These are phyloP conservation scores for Gambelia wislizenii DNA, from an alignment of 2,797 vertebrate genomes.

Conservation along the genomic window DNA sequence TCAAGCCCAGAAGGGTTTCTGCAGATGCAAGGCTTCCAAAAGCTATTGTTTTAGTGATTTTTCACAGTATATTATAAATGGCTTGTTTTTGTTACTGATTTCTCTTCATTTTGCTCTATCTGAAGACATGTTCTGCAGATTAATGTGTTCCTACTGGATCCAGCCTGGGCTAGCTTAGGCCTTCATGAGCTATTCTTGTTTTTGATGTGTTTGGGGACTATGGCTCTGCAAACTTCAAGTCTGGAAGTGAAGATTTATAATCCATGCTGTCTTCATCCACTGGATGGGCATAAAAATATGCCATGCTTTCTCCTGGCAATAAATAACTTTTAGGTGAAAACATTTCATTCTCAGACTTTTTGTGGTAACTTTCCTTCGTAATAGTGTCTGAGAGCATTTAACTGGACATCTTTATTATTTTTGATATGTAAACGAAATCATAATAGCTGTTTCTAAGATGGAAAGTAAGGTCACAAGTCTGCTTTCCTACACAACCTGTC, in stretches of 20 bases:
- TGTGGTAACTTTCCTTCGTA: constrained; percentile 21
- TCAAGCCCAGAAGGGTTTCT: constrained; percentile 73
- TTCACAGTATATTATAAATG: constrained; percentile 64
- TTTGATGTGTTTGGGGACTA: constrained; percentile 51
- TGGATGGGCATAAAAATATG: background rate
- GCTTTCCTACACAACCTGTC: background rate
- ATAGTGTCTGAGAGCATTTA: constrained; percentile 27
- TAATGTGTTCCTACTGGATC: constrained; percentile 58
- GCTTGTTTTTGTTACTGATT: constrained; percentile 63
- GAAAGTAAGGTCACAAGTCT: background rate
- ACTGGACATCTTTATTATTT: constrained; percentile 2
- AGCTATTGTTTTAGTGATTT: constrained; percentile 68
- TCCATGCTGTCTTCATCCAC: constrained; percentile 13
- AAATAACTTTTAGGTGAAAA: constrained; percentile 50
- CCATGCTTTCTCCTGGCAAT: background rate
- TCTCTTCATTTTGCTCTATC: constrained; percentile 60
- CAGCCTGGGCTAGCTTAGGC: constrained; percentile 36
- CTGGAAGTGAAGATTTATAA: constrained; percentile 56
- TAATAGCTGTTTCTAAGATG: background rate
- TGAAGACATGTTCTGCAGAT: constrained; percentile 56
- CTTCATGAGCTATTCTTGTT: constrained; percentile 54
- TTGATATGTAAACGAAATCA: background rate
- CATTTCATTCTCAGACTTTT: constrained; percentile 37
- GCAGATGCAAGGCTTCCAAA: constrained; percentile 65
- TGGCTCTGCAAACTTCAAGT: constrained; percentile 36